Conservation (phyloP, 2,113 vertebrate species). For the Aegithalos caudatus region DNA sequence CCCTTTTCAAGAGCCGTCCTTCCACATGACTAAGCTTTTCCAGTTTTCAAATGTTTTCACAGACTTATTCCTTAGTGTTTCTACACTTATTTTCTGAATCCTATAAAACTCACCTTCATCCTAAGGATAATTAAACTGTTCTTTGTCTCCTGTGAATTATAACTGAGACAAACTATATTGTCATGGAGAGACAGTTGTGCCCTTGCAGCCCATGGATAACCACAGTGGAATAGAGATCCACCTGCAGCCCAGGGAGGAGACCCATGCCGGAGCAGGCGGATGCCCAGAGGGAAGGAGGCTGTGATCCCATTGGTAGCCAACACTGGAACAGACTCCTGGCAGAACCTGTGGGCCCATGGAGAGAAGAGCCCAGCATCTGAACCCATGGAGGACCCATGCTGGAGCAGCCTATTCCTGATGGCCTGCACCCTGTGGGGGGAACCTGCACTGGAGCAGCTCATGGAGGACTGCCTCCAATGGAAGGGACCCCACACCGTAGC, state of each 20-base stretch:
- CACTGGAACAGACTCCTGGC: background rate
- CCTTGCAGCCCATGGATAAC: too few species aligned
- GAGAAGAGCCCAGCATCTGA: too few species aligned
- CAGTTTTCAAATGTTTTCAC: background rate
- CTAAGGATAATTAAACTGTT: background rate
- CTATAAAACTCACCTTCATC: background rate
- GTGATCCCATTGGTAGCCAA: too few species aligned
- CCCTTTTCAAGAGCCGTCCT: background rate
- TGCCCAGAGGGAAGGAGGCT: background rate
- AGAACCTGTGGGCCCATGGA: background rate
- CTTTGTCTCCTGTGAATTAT: background rate
- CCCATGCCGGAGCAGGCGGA: background rate
- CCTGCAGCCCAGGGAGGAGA: background rate
- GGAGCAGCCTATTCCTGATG: background rate
- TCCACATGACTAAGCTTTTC: background rate
- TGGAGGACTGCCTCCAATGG: background rate
- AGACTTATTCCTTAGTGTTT: background rate
- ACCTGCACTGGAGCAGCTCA: background rate
- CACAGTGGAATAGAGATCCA: background rate
- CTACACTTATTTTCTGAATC: background rate
- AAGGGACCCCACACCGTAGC: background rate
- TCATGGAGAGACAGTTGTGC: background rate
- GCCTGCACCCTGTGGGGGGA: background rate
- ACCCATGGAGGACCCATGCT: accelerated
- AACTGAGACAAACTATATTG: background rate